These are phyloP conservation scores for Rambutsinella grinnellia DNA, from an alignment of 2,888 invertebrate species.

Conservation along the genomic window DNA sequence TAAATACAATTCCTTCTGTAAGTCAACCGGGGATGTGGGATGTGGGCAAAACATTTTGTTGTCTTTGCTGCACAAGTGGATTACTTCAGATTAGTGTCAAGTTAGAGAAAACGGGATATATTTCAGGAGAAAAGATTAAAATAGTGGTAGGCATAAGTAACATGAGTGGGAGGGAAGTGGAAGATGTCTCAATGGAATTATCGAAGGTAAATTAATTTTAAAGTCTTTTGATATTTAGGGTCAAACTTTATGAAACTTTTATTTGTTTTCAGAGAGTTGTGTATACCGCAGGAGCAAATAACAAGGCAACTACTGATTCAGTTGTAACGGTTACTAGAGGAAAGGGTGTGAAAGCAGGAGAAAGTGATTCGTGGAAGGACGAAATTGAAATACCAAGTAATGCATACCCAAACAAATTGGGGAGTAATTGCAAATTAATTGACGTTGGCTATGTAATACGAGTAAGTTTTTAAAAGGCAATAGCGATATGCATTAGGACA, in stretches of 20 bases:
- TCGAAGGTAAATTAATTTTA: slow-evolving; percentile 4
- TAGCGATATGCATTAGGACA: background rate
- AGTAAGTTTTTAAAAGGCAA: background rate
- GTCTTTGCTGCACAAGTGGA: slow-evolving; percentile 78
- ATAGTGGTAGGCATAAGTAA: slow-evolving; percentile 81
- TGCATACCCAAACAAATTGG: slow-evolving; percentile 82
- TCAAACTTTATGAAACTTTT: background rate
- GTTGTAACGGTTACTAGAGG: slow-evolving; percentile 25
- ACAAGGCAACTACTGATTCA: background rate
- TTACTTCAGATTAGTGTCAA: slow-evolving; percentile 78
- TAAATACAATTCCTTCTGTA: slow-evolving; percentile 81
- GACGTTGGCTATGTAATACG: slow-evolving; percentile 81
- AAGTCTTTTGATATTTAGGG: background rate
- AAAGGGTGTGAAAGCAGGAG: slow-evolving; percentile 60
- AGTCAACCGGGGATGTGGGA: slow-evolving; percentile 79
- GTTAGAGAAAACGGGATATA: slow-evolving; percentile 81
- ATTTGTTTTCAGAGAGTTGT: slow-evolving; percentile 30
- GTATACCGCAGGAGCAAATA: slow-evolving; percentile 21
- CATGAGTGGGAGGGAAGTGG: slow-evolving; percentile 78
- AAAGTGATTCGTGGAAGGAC: slow-evolving; percentile 76
- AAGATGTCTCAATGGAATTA: slow-evolving; percentile 70
- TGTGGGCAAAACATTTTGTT: slow-evolving; percentile 82
- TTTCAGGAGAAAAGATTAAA: slow-evolving; percentile 82
- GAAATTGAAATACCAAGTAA: slow-evolving; percentile 77
- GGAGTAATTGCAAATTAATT: slow-evolving; percentile 81